Conservation (phyloP, 1,140 invertebrate species). For the Agraylea sexmaculata region DNA sequence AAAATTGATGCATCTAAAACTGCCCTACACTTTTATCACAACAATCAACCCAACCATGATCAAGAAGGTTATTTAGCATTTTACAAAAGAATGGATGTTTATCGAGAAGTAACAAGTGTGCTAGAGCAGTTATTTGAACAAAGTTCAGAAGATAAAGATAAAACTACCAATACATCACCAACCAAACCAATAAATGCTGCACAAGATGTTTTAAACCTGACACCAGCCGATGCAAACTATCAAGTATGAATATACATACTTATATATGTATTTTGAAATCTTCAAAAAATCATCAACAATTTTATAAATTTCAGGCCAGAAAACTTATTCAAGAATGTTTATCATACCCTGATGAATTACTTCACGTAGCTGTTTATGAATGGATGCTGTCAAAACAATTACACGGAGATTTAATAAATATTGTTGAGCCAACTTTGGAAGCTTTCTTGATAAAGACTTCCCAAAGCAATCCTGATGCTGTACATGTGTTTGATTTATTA, state of each 20-base stretch:
- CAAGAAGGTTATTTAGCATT: conserved; percentile 61
- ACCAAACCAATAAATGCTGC: conserved; percentile 27
- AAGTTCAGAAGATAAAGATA: conserved; percentile 39
- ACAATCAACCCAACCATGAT: conserved; percentile 64
- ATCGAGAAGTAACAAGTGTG: conserved; percentile 73
- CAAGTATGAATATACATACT: conserved; percentile 25
- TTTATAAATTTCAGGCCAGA: conserved; percentile 35
- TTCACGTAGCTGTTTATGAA: conserved; percentile 84
- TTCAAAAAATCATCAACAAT: too few relatives aligned
- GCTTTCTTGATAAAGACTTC: conserved; percentile 59
- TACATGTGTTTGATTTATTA: conserved; percentile 70
- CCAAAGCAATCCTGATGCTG: conserved; percentile 38
- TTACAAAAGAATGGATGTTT: conserved; percentile 69
- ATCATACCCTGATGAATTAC: conserved; percentile 63
- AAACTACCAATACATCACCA: conserved; percentile 28
- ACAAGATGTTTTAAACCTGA: conserved; percentile 33
- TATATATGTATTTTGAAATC: background rate
- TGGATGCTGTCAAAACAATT: conserved; percentile 76
- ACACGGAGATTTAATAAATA: conserved; percentile 63
- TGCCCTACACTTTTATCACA: conserved; percentile 80
- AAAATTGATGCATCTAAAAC: conserved; percentile 81
- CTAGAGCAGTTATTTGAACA: conserved; percentile 67
- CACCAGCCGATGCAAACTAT: conserved; percentile 34
- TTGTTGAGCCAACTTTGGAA: conserved; percentile 71
- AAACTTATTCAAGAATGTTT: conserved; percentile 38